Evolutionary conservation across 1,140 invertebrate species (phyloP), one percentile per base, ranked within the genome.

Genomic region (Trissolcus basalis): DNA sequence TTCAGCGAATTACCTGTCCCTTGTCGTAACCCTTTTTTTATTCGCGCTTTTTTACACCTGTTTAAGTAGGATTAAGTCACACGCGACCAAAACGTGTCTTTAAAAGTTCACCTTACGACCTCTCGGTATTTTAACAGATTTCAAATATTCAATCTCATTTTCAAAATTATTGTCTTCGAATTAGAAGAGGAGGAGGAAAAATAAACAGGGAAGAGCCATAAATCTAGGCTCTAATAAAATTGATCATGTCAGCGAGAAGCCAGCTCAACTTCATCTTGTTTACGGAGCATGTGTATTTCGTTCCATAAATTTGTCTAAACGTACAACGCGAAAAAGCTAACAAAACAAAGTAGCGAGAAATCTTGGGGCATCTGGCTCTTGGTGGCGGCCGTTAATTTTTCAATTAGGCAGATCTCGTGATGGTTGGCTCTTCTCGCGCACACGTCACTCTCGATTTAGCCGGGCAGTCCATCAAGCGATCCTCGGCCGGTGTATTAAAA

Each of bases 1-100:
- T 77, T 77, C 68, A 75, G 15, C 71, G 71, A 74, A 74, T 74
- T 75, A 75, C 58, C 71, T n/a, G n/a, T n/a, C n/a, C n/a, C n/a
- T n/a, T 68, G 63, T 73, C 69, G 55, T 36, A 7, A 13, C 32
- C 47, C 51, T 58, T 71, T 8, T 43, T 55, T 41, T 39, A 11
- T 8, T 39, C 39, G 7, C 16, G 16, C 43, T 48, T 59, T 72
- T 64, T 64, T 59, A 41, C 27, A 10, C n/a, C 44, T 35, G 50
- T 55, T 61, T 70, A 11, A 54, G 47, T 33, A 50, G 12, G 44
- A 43, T 55, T 61, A 59, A 53, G 27, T 11, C 36, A n/a, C 19
- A 27, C 19, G 19, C 19, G 19, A 27, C 19, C 19, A 27, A 6
- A 27, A 27, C 19, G n/a, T n/a, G n/a, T n/a, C n/a, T n/a, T n/a